Evolutionary conservation across 2,113 vertebrate species (phyloP).

Genomic region (Lagenorhynchus albirostris): DNA sequence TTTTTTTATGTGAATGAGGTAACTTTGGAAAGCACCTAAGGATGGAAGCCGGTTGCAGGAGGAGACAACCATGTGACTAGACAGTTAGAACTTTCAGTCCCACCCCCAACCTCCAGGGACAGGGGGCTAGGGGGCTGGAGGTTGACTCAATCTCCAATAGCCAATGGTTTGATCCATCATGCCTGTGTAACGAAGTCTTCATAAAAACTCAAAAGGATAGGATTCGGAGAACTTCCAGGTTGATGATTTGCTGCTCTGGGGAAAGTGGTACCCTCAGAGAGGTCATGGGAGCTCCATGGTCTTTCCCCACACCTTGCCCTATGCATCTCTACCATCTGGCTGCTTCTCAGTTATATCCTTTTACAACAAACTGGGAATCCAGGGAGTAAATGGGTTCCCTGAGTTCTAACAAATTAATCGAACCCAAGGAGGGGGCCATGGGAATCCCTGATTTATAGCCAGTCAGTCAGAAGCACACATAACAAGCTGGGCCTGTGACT

Average conservation of each 20-base stretch:
- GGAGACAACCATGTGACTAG: background rate
- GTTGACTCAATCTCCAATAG: background rate
- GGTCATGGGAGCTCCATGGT: background rate
- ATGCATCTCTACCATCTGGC: background rate
- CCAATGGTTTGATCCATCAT: background rate
- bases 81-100: background rate
- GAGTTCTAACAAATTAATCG: background rate
- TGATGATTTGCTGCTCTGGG: background rate
- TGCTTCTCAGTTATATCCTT: background rate
- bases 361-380: background rate
- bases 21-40: background rate
- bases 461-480: background rate
- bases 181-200: background rate
- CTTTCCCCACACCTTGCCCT: background rate
- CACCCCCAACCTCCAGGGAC: background rate
- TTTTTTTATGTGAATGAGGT: background rate
- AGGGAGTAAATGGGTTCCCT: background rate
- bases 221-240: background rate
- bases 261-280: background rate
- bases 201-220: background rate
- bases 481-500: background rate
- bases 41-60: background rate
- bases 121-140: background rate
- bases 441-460: background rate
- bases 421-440: background rate